These are phyloP conservation scores for Odontomachus brunneus DNA, from an alignment of 1,140 invertebrate species.

Conservation along the genomic window DNA sequence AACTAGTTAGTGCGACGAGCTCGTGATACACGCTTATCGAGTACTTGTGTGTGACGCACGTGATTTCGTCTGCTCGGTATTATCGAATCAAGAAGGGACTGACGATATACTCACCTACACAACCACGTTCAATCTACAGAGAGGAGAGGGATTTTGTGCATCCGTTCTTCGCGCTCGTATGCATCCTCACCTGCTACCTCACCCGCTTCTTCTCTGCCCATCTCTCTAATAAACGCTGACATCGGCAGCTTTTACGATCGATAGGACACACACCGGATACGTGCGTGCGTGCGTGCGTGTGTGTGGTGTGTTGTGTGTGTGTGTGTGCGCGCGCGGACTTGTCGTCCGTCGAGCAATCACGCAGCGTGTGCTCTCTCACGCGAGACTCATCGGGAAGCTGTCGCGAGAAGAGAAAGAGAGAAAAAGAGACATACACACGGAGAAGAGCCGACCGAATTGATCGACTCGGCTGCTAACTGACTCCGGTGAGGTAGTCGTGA, in stretches of 20 bases:
- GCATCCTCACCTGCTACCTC: neutral
- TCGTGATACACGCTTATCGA: slow-evolving; percentile 12
- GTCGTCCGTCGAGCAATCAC: slow-evolving; percentile 43
- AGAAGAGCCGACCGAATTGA: neutral
- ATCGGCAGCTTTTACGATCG: slow-evolving; percentile 58
- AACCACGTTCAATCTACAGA: neutral
- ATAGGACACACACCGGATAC: slow-evolving; percentile 59
- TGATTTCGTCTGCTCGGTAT: neutral
- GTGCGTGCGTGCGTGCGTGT: slow-evolving; percentile 15
- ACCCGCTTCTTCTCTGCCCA: neutral
- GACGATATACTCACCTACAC: neutral
- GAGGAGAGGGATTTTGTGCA: neutral
- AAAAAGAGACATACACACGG: no score
- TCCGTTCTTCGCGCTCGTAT: slow-evolving; percentile 2
- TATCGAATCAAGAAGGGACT: neutral
- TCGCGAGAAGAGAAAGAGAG: neutral
- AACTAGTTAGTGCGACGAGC: slow-evolving; percentile 32
- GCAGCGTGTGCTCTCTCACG: slow-evolving; percentile 11
- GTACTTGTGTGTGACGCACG: slow-evolving; percentile 43
- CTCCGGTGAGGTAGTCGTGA: slow-evolving; percentile 33
- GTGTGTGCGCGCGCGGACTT: neutral
- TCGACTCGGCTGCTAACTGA: neutral
- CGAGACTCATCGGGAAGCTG: neutral
- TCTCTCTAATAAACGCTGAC: slow-evolving; percentile 1
- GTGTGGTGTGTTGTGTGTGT: neutral